These are phyloP conservation scores for Cerastis rubricosa DNA, from an alignment of 2,888 invertebrate genomes.

Conservation along the genomic window DNA sequence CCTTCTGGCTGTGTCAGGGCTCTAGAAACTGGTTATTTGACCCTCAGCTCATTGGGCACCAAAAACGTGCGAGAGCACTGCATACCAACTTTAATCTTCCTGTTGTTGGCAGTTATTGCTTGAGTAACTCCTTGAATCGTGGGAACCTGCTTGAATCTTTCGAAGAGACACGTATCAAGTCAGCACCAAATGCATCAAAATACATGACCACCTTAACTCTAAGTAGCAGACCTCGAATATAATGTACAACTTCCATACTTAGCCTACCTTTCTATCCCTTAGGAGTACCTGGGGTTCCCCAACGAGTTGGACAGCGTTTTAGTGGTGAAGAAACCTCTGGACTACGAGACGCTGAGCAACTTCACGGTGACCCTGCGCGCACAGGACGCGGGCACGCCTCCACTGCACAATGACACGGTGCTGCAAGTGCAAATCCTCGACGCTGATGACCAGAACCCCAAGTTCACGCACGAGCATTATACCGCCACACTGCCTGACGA, in stretches of 20 bases:
- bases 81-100: not conserved
- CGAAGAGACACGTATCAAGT: not conserved
- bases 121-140: not conserved
- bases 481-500: constrained; percentile 92
- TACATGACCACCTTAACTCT: not conserved
- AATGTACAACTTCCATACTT: not conserved
- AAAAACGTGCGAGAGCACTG: not conserved
- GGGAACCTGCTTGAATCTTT: not conserved
- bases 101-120: no score
- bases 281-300: constrained; percentile 96
- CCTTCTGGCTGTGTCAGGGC: no score
- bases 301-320: constrained; percentile 96
- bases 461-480: constrained; percentile 94
- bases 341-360: constrained; percentile 95
- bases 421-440: constrained; percentile 95
- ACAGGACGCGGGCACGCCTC: constrained; percentile 95
- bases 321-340: constrained; percentile 94
- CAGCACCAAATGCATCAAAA: not conserved
- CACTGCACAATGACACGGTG: constrained; percentile 93
- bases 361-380: constrained; percentile 94
- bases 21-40: no score
- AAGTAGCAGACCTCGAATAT: not conserved
- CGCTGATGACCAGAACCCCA: constrained; percentile 98
- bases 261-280: constrained; percentile 49
- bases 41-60: no score